Evolutionary conservation across 2,113 vertebrate species (phyloP).

Genomic region (Geococcyx californianus): DNA sequence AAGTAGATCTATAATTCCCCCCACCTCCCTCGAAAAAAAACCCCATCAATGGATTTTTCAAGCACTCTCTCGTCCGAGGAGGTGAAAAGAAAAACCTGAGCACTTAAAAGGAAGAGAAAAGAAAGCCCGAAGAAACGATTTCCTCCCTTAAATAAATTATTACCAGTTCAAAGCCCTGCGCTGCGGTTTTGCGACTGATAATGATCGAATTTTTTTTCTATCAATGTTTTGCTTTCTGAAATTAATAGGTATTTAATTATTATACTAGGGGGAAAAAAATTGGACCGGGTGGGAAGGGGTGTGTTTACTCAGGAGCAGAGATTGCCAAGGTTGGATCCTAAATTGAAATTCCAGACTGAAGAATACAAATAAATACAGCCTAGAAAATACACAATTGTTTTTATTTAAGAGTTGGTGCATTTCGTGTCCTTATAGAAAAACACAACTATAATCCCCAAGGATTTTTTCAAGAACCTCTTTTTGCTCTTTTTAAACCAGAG

Average conservation of each 20-base stretch:
- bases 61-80: background rate
- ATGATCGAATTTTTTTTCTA: background rate
- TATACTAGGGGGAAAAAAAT: background rate
- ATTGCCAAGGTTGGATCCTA: background rate
- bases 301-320: background rate
- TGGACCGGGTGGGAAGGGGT: accelerated
- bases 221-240: background rate
- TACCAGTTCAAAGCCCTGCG: background rate
- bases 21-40: accelerated
- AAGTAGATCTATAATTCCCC: background rate
- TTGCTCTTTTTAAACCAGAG: background rate
- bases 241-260: background rate
- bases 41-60: background rate
- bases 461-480: background rate
- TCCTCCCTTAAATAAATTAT: background rate
- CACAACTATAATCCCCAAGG: background rate
- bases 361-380: accelerated
- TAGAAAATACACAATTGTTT: no score
- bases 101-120: background rate
- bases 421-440: background rate
- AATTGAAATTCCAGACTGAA: background rate
- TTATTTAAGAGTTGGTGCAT: no score
- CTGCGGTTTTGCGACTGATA: background rate
- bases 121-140: background rate
- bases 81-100: background rate